Evolutionary conservation across 2,888 invertebrate genomes (phyloP).

Genomic region (Trisateles emortualis): DNA sequence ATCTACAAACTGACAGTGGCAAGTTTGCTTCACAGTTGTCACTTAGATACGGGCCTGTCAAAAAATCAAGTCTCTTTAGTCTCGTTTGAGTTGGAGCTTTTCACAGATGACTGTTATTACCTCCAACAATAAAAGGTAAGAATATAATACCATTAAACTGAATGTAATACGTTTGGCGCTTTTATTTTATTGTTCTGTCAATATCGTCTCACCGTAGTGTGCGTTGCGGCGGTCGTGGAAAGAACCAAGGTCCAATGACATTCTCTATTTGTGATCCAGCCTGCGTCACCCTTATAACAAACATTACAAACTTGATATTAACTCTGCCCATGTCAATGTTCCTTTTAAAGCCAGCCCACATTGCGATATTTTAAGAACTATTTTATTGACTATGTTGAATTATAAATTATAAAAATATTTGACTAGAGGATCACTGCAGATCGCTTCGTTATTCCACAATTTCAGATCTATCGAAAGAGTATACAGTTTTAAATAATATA

Average conservation of each 20-base stretch:
- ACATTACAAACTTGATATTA: constrained; percentile 10
- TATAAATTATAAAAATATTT: constrained; percentile 35
- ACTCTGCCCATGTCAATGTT: constrained; percentile 44
- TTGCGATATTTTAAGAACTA: background rate
- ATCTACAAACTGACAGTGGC: too few relatives aligned
- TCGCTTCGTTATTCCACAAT: constrained; percentile 7
- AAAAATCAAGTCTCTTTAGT: too few relatives aligned
- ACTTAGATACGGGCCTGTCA: too few relatives aligned
- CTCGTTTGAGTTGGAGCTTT: too few relatives aligned
- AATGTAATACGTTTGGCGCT: background rate
- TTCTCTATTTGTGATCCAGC: background rate
- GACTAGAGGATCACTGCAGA: constrained; percentile 29
- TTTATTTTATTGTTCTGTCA: background rate
- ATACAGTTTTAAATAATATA: background rate
- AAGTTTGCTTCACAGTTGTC: too few relatives aligned
- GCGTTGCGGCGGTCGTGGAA: background rate
- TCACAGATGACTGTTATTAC: too few relatives aligned
- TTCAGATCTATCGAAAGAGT: background rate
- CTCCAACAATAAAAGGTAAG: background rate
- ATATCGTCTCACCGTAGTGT: background rate
- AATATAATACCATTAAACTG: background rate
- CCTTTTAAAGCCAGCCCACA: constrained; percentile 8
- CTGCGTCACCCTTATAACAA: constrained; percentile 1
- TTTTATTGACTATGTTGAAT: constrained; percentile 33
- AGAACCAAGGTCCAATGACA: background rate